Percentiles rank a stretch among this genome's conserved stretches.
These are phyloP conservation scores for Gnathonemus longibarbis DNA, from an alignment of 2,113 vertebrate genomes.

Conservation along the genomic window DNA sequence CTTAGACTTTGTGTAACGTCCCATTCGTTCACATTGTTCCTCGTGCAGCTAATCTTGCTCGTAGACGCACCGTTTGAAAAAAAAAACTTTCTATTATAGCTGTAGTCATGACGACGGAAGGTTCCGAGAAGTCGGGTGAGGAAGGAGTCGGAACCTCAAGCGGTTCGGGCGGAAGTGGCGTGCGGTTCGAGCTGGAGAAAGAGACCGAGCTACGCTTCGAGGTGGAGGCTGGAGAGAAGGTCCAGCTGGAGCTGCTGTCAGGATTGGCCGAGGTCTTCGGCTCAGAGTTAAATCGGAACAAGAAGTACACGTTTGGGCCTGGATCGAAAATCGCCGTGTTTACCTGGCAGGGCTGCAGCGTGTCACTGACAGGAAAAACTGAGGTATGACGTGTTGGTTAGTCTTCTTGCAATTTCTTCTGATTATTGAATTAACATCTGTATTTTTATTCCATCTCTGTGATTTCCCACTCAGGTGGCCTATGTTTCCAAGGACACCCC, in stretches of 20 bases:
- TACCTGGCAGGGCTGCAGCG: conserved; percentile 92
- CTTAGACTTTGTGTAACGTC: background rate
- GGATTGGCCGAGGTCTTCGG: conserved; percentile 93
- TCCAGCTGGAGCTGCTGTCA: conserved; percentile 80
- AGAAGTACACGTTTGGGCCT: conserved; percentile 87
- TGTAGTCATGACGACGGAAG: conserved; percentile 57
- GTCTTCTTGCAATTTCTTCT: background rate
- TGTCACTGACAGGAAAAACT: conserved; percentile 84
- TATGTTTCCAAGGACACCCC: conserved; percentile 93
- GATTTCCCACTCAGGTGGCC: conserved; percentile 60
- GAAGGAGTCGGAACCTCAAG: conserved; percentile 51
- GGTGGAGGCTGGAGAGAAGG: conserved; percentile 81
- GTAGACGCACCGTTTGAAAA: background rate
- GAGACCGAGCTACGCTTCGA: conserved; percentile 96
- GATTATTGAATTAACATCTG: background rate
- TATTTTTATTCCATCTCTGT: background rate
- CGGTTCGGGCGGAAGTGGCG: conserved; percentile 45
- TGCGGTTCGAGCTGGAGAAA: conserved; percentile 84
- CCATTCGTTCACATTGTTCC: background rate
- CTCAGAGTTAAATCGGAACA: conserved; percentile 90
- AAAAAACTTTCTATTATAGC: background rate
- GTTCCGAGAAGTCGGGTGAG: conserved; percentile 56
- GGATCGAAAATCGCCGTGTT: conserved; percentile 93
- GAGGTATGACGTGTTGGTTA: conserved; percentile 54
- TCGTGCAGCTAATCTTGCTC: background rate